Evolutionary conservation across 2,113 vertebrate species (phyloP), one percentile per base, ranked within the genome.

Genomic region (Neodon shergylaensis): DNA sequence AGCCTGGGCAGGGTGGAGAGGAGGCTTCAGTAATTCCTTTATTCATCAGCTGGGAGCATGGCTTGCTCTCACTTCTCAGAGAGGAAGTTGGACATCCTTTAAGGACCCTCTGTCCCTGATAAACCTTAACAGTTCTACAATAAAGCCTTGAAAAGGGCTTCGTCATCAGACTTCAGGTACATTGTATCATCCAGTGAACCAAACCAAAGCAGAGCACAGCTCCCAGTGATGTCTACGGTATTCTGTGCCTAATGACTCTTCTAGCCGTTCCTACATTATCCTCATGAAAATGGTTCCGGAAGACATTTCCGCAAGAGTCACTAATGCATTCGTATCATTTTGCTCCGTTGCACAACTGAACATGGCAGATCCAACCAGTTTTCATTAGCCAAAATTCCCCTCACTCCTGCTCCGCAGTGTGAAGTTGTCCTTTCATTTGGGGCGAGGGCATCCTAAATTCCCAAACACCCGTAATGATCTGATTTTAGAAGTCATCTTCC

Each of bases 221-320:
- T 97, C 94, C 91, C 94, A 47, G 0, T 74, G 97, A 97, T 52
- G 0, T 70, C 92, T 90, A 94, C n/a, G 54, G 92, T 22, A 83
- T 79, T 95, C 92, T 89, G 73, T 94, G 92, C 85, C 90, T 97
- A 91, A 95, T 77, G 94, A 94, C 85, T 97, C 82, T 91, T 91
- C 94, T 17, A 47, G 31, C 90, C 79, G 77, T 96, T 83, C 90
- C 82, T 94, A 96, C 97, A 96, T 91, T 94, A 86, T 81, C 92
- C 85, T 91, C 90, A 89, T 95, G 86, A 94, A 95, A 94, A 79
- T 36, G 82, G 85, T 83, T 93, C 89, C 86, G 54, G 82, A 92
- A 95, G 77, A 39, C 88, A 76, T 95, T 97, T 88, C 97, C 70
- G 92, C 85, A 52, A 36, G 88, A 95, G 93, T 63, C 95, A 92